Conservation (phyloP, 2,797 vertebrate genomes). For the Sphaeramia orbicularis region DNA sequence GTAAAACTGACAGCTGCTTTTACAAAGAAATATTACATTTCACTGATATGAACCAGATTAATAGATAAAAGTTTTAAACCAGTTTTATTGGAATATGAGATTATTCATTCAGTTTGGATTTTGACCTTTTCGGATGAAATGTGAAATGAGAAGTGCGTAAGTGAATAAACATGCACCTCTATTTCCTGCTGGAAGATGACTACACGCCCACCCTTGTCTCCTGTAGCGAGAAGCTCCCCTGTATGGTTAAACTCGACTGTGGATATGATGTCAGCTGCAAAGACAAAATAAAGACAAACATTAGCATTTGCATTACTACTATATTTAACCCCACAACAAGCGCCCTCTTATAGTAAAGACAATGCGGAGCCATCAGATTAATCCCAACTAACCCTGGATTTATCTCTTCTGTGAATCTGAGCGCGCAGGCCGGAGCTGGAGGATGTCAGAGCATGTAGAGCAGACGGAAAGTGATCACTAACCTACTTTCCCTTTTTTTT, state of each 20-base stretch:
- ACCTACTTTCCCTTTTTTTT: constrained; percentile 56
- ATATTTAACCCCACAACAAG: constrained; percentile 8
- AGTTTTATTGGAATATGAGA: neutral
- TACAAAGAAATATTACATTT: neutral
- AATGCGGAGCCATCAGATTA: constrained; percentile 3
- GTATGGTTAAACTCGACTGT: constrained; percentile 99
- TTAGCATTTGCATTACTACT: neutral
- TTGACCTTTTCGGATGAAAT: neutral
- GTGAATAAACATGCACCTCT: constrained; percentile 72
- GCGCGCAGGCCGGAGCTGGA: constrained; percentile 16
- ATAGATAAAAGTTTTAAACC: neutral
- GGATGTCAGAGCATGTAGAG: constrained; percentile 52
- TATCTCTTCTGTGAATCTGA: constrained; percentile 13
- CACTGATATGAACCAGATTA: neutral
- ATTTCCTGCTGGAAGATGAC: constrained; percentile 96
- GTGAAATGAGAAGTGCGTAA: neutral
- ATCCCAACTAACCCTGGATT: constrained; percentile 19
- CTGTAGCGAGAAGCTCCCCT: constrained; percentile 98
- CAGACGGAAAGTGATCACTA: constrained; percentile 59
- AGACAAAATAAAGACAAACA: constrained; percentile 7
- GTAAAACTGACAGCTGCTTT: neutral
- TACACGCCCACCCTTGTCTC: constrained; percentile 98
- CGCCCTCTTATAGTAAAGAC: constrained; percentile 1
- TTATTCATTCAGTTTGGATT: neutral
- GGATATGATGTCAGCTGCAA: constrained; percentile 96